Base-by-base conservation (phyloP, 2,113 vertebrate genomes). In the Coptodon bakossiorum region DNA sequence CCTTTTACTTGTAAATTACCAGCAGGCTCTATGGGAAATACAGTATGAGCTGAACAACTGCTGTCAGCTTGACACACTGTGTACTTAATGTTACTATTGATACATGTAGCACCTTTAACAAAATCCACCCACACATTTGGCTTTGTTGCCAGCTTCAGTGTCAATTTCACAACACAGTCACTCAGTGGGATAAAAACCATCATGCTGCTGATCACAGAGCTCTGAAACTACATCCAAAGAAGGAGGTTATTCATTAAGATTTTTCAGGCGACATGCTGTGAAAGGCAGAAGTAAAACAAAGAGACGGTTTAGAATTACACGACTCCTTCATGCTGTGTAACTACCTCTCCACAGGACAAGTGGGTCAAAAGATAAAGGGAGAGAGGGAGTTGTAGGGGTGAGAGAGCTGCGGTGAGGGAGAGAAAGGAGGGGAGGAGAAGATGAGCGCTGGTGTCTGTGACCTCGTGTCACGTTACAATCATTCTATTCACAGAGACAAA, bases 321-420 rank as follows among this genome's bases (percentile, higher is more conserved):
- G 13, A 92, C 88, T 90, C 88, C 89, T 88, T 83, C 94, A 94
- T 85, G 94, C 95, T 29, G 93, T 81, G 91, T 92, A 81, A 84
- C 97, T 99, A 99, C 98, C 98, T 98, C 93, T 97, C 86, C 90
- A 76, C 79, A 56, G 94, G 95, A 84, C 90, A 84, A 86, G 92
- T 93, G 96, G 91, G 95, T 99, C 98, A 99, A 98, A 99, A 99
- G 96, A 99, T 98, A 97, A 99, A 99, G 95, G 98, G 98, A 95
- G 98, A 99, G 93, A 99, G 98, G 92, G 98, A 98, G 97, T 99
- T 98, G 97, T 98, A 98, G 94, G 98, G 98, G 95, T 98, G 97
- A 95, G 98, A 98, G 95, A 97, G 97, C 97, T 99, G 98, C 94
- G 95, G 97, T 96, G 96, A 96, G 88, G 95, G 95, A 97, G 84